A percentile compares a stretch with the other conserved stretches of the same genome.
Conservation (phyloP, 2,113 vertebrate species). For the Hymenochirus boettgeri region DNA sequence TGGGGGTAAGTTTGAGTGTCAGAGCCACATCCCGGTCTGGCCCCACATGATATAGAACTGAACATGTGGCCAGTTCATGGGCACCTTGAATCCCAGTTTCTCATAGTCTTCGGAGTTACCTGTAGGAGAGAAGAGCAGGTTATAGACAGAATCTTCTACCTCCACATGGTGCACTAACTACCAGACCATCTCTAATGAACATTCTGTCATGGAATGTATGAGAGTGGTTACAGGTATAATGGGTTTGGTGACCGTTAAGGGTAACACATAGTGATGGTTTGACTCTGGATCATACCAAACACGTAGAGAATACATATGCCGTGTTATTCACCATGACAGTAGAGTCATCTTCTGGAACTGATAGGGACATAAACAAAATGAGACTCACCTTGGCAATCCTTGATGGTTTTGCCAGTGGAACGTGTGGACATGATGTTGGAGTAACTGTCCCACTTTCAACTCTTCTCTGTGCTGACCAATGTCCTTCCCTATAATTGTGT, state of each 20-base stretch:
- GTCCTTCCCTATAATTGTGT: conserved; percentile 42
- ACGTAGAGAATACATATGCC: no score
- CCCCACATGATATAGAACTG: conserved; percentile 54
- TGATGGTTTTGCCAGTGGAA: conserved; percentile 44
- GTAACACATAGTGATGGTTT: no score
- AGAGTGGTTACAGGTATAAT: no score
- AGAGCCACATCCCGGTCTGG: conserved; percentile 49
- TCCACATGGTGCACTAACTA: no score
- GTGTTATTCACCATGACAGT: no score
- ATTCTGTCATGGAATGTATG: no score
- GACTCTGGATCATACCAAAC: no score
- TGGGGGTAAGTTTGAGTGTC: conserved; percentile 59
- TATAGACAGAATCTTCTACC: no score
- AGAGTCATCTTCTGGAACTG: no score
- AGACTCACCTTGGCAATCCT: conserved; percentile 53
- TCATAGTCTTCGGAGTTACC: conserved; percentile 53
- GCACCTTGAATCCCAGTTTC: conserved; percentile 46
- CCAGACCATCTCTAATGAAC: no score
- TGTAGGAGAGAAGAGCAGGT: conserved; percentile 42
- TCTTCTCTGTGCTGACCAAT: conserved; percentile 54
- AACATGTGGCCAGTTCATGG: conserved; percentile 54
- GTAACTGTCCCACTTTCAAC: conserved; percentile 50
- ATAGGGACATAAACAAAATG: not conserved
- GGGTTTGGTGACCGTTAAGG: no score
- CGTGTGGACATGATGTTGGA: conserved; percentile 49